Evolutionary conservation across 2,113 vertebrate species (phyloP).

Genomic region (Nestor notabilis): DNA sequence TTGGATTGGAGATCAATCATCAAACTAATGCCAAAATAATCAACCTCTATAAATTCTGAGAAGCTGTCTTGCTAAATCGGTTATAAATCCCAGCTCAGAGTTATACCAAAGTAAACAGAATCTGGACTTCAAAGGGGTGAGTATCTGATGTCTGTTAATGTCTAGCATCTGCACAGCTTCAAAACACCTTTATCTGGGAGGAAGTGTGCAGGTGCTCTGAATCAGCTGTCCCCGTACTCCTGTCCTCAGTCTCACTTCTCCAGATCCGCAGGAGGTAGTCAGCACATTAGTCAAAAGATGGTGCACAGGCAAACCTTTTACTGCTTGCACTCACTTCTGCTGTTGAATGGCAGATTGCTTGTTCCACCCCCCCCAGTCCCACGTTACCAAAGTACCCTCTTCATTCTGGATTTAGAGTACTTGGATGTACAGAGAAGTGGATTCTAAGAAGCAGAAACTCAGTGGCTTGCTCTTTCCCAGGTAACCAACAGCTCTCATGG

Average conservation of each 20-base stretch:
- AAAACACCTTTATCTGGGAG: neutral
- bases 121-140: neutral
- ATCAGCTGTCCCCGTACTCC: neutral
- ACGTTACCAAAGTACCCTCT: neutral
- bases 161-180: neutral
- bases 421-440: neutral
- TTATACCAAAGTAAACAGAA: neutral
- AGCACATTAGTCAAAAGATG: neutral
- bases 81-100: neutral
- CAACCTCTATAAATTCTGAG: neutral
- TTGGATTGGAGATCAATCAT: neutral
- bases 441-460: neutral
- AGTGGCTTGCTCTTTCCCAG: neutral
- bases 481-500: neutral
- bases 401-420: neutral
- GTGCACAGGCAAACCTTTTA: neutral
- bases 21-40: neutral
- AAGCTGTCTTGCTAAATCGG: neutral
- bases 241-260: neutral
- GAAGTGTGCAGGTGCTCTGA: neutral
- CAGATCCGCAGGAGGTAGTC: neutral
- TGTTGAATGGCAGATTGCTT: neutral
- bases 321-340: neutral
- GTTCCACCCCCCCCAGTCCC: neutral
- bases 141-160: neutral